phyloP scores from a whole-genome alignment of 2,113 vertebrate genomes.

The Centropristis striata region DNA sequence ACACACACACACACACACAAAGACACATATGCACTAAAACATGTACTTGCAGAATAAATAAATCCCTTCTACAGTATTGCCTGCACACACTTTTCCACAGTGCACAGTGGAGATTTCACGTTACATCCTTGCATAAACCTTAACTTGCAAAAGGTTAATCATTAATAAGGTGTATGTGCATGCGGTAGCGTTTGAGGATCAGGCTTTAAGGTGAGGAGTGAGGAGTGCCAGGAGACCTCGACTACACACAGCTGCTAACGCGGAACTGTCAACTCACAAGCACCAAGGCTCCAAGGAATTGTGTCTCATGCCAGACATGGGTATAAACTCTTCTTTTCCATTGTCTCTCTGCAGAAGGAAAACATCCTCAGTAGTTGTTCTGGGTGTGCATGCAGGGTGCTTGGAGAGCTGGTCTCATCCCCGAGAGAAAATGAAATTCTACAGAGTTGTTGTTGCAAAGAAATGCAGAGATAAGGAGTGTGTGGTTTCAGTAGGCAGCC shows the following conservation, averaged over 20 bases:
- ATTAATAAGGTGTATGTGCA: slow-evolving; percentile 27
- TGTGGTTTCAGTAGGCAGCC: not conserved
- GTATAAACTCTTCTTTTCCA: slow-evolving; percentile 46
- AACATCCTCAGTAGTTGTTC: slow-evolving; percentile 34
- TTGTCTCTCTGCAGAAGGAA: slow-evolving; percentile 37
- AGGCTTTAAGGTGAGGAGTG: slow-evolving; percentile 16
- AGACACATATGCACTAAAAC: not conserved
- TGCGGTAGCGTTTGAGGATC: not conserved
- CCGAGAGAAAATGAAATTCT: slow-evolving; percentile 16
- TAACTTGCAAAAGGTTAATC: slow-evolving; percentile 18
- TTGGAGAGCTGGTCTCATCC: slow-evolving; percentile 22
- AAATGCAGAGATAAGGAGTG: not conserved
- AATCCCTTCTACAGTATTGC: not conserved
- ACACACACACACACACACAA: not conserved
- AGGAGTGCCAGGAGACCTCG: slow-evolving; percentile 31
- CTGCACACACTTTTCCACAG: not conserved
- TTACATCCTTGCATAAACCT: not conserved
- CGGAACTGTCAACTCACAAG: slow-evolving; percentile 42
- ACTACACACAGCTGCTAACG: slow-evolving; percentile 19
- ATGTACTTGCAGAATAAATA: slow-evolving; percentile 9
- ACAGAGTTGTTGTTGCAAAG: slow-evolving; percentile 6
- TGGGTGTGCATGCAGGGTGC: slow-evolving; percentile 9
- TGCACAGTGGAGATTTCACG: slow-evolving; percentile 15
- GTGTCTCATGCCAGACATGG: slow-evolving; percentile 37
- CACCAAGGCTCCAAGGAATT: slow-evolving; percentile 41